These are phyloP conservation scores for Scotopteryx bipunctaria DNA, from an alignment of 2,888 invertebrate species.

Conservation along the genomic window DNA sequence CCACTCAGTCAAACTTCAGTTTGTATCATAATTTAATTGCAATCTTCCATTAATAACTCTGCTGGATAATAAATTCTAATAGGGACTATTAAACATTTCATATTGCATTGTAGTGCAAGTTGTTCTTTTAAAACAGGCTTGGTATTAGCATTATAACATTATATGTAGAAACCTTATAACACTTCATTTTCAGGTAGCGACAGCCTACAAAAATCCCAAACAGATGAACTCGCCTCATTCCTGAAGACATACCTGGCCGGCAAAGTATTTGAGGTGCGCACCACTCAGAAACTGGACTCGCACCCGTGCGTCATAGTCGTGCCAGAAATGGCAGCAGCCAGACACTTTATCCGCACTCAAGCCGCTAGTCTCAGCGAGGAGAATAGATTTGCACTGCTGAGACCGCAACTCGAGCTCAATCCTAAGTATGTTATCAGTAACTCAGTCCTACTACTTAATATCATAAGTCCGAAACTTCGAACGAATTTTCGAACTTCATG, in stretches of 20 bases:
- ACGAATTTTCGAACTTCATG: background rate
- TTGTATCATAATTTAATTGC: too few species aligned
- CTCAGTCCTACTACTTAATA: background rate
- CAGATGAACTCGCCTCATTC: constrained; percentile 91
- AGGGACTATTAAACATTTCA: too few species aligned
- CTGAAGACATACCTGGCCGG: constrained; percentile 89
- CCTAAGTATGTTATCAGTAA: constrained; percentile 85
- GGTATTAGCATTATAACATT: too few species aligned
- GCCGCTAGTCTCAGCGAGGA: constrained; percentile 92
- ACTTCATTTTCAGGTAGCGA: constrained; percentile 78
- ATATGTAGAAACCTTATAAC: too few species aligned
- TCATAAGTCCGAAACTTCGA: too few species aligned
- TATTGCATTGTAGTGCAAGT: too few species aligned
- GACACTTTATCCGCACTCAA: constrained; percentile 96
- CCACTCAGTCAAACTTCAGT: too few species aligned
- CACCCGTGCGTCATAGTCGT: constrained; percentile 98
- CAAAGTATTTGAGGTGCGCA: constrained; percentile 92
- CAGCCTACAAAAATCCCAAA: constrained; percentile 88
- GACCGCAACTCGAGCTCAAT: constrained; percentile 97
- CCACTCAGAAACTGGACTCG: constrained; percentile 91
- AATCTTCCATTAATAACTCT: too few species aligned
- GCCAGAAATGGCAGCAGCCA: constrained; percentile 97
- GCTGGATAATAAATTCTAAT: too few species aligned
- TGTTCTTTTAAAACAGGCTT: too few species aligned
- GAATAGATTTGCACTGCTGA: constrained; percentile 91